Base-by-base conservation (phyloP, 2,797 vertebrate genomes). In the Alosa sapidissima region DNA sequence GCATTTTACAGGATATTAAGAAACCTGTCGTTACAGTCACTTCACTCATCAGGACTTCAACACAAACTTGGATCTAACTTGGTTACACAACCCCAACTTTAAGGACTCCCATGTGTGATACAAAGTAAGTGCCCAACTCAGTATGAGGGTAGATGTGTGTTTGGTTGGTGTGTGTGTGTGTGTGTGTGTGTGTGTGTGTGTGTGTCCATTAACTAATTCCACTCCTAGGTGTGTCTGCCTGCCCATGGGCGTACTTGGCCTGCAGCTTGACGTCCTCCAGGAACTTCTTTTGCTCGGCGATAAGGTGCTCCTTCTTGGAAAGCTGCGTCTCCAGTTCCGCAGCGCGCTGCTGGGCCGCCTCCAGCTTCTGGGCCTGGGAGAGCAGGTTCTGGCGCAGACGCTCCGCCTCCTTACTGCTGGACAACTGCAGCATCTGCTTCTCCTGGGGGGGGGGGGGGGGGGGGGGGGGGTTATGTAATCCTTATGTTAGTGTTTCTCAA, bases 271-370 rank as follows among this genome's bases (percentile, higher is more conserved):
- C 96, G 51, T 99, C 97, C 91, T 99, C 98, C 1, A 99, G 91
- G 88, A 99, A 99, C 88, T 97, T 98, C 91, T 99, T 99, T 92
- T 99, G 98, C 89, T 99, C 98, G 10, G 96, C 91, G 1, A 99
- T 96, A 72, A 99, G 97, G 89, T 98, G 97, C 88, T 99, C 98
- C 91, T 97, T 99, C 92, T 98, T 99, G 89, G 97, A 93, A 83
- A 99, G 96, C 89, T 96, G 97, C 5, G 94, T 96, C 92, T 99
- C 98, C 93, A 99, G 95, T 91, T 99, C 98, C 0, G 90, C 84
- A 54, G 97, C 95, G 85, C 97, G 94, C 84, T 97, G 97, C 92
- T 98, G 98, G 5, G 96, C 95, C 0, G 96, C 96, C 84, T 99
- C 98, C 16, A 99, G 95, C 89, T 97, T 96, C 94, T 99, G 98